Conservation (phyloP, 1,140 invertebrate species). For the Semibalanus balanoides region DNA sequence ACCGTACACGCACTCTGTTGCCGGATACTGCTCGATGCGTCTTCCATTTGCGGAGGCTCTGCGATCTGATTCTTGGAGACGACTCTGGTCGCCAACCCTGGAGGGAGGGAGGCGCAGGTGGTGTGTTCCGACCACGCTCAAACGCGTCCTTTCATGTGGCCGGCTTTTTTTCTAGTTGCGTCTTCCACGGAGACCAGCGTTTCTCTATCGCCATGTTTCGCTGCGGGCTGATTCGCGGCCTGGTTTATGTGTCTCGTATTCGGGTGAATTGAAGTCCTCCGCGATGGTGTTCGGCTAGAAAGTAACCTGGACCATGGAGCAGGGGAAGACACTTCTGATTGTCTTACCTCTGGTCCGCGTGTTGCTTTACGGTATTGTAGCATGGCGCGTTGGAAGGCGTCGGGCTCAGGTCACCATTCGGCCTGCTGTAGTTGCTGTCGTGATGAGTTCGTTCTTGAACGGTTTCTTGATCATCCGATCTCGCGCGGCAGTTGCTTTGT, state of each 20-base stretch:
- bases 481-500: too few relatives aligned
- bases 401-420: background rate
- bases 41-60: constrained; percentile 7
- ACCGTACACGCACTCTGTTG: too few relatives aligned
- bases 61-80: constrained; percentile 7
- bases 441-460: constrained; percentile 7
- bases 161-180: background rate
- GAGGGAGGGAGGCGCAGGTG: background rate
- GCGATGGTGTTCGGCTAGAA: too few relatives aligned
- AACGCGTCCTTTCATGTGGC: background rate
- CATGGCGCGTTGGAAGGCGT: background rate
- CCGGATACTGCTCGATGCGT: constrained; percentile 10
- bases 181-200: background rate
- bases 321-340: too few relatives aligned
- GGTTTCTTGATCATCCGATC: too few relatives aligned
- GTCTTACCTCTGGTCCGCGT: too few relatives aligned
- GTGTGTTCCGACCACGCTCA: constrained; percentile 7
- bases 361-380: constrained; percentile 10
- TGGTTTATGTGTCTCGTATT: background rate
- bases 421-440: background rate
- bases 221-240: background rate
- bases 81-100: background rate
- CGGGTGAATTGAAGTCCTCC: constrained; percentile 6
- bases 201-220: background rate
- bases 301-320: too few relatives aligned